Evolutionary conservation across 2,797 vertebrate genomes (phyloP), one percentile per base, ranked within the genome.

Genomic region (Peromyscus nudipes): DNA sequence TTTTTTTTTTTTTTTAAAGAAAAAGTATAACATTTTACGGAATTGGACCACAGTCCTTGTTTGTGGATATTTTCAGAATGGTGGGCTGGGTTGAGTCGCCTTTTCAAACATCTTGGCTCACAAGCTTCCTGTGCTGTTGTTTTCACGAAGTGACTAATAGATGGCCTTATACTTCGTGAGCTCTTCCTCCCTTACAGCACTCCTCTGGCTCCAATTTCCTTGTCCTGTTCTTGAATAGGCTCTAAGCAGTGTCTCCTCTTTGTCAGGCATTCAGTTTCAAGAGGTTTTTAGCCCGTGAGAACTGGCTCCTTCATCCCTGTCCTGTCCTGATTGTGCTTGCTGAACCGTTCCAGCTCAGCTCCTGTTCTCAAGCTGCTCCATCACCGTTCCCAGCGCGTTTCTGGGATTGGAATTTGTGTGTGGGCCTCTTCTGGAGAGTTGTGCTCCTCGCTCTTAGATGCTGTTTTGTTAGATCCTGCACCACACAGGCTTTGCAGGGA

Each of bases 41-140:
- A 79, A 88, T 93, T 97, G 90, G 65, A 92, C 76, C 60, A 92
- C 52, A 88, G 91, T 94, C n/a, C 71, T 93, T 92, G 64, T 87
- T 96, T 93, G 64, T 96, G 93, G 96, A 52, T 88, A 91, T 93
- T 91, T 97, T 96, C 76, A 94, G 93, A n/a, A 87, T 92, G n/a
- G 17, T 95, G 57, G 13, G 60, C 69, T 96, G 57, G 89, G 80
- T 71, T 81, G 94, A 49, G 7, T 62, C 52, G 89, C 49, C 57
- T 94, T 94, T 96, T 94, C 86, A 80, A 91, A 96, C 34, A 81
- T 93, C 40, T 25, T 46, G 29, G 73, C 60, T 89, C 17, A 85
- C 80, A 29, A 94, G 8, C 85, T 91, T 97, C 90, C 64, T 89
- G 71, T 76, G 40, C 8, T 83, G 55, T 71, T 82, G 40, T 95